Conservation (phyloP, 2,888 invertebrate species). For the Chloroclysta siterata region DNA sequence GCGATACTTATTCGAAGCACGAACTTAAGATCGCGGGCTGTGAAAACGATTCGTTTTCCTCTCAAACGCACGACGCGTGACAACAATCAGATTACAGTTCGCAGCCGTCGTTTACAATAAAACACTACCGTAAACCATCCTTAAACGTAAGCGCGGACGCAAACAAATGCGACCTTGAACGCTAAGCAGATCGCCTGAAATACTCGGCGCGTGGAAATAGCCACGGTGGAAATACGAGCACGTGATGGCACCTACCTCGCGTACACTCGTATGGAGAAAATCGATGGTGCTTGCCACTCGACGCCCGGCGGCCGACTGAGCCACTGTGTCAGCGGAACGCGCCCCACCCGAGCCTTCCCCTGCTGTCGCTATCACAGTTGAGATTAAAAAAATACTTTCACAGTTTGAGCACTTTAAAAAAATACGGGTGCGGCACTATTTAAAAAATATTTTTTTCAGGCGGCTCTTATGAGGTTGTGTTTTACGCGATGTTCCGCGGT, state of each 20-base stretch:
- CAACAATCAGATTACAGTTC: slow-evolving; percentile 51
- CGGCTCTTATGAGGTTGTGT: slow-evolving; percentile 63
- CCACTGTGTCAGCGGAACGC: slow-evolving; percentile 84
- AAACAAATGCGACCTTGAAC: slow-evolving; percentile 83
- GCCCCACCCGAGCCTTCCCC: slow-evolving; percentile 79
- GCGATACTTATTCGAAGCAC: slow-evolving; percentile 66
- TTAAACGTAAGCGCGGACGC: slow-evolving; percentile 68
- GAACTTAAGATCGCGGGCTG: slow-evolving; percentile 62
- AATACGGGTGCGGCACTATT: slow-evolving; percentile 39
- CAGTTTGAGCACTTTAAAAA: slow-evolving; percentile 62
- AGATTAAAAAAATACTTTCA: slow-evolving; percentile 68
- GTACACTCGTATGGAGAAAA: slow-evolving; percentile 77
- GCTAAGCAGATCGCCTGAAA: slow-evolving; percentile 79
- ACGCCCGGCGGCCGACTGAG: slow-evolving; percentile 84
- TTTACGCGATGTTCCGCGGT: slow-evolving; percentile 64
- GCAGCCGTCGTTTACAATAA: slow-evolving; percentile 53
- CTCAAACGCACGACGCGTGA: slow-evolving; percentile 56
- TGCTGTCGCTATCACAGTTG: slow-evolving; percentile 75
- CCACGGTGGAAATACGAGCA: slow-evolving; percentile 79
- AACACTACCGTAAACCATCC: slow-evolving; percentile 61
- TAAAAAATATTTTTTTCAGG: slow-evolving; percentile 57
- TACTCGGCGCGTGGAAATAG: slow-evolving; percentile 80
- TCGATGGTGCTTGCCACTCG: slow-evolving; percentile 83
- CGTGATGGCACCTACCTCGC: slow-evolving; percentile 82
- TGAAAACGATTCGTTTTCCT: slow-evolving; percentile 73